Base-by-base conservation (phyloP, 2,113 vertebrate species). In the Notechis scutatus region DNA sequence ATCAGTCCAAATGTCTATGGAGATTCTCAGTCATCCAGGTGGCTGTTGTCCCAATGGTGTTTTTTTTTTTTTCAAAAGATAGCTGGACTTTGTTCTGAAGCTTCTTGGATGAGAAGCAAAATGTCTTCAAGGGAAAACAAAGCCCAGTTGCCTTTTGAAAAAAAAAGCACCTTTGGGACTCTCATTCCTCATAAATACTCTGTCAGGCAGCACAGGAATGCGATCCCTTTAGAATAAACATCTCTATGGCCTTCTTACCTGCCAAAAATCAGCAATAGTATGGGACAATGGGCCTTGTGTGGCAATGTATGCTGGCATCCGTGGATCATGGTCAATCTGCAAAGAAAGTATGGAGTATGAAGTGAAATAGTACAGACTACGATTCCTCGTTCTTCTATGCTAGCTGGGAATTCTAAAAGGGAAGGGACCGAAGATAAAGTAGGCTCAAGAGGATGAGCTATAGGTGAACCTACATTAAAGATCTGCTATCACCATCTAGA, bases 201-300 rank as follows among this genome's bases (percentile, higher is more conserved):
- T 74, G 26, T 45, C 26, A 91, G 54, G 42, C 11, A 54, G 8
- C 15, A 3, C 11, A 52, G 14, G 57, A 69, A 50, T 42, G 45
- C 1, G 12, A 56, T 1, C 24, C 21, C 12, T 20, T 88, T 50
- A 29, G 15, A 12, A 54, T 54, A 54, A n/a, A 54, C n/a, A 54
- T 54, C 50, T 54, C 23, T 18, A n/a, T 4, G 45, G 23, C 29
- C 0, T 8, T n/a, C 96, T 95, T 93, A 99, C 99, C 98, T 99
- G 99, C 99, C 99, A 99, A 98, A 99, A 99, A 97, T 99, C 99
- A 47, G 99, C 97, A 0, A 99, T 98, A 56, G 99, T 99, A 94
- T 99, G 99, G 61, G 99, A 97, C 95, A 99, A 96, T 0, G 99
- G 99, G 61, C 99, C 99, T 96, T 99, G 99, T 0, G 99, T 99